Evolutionary conservation across 2,113 vertebrate species (phyloP).

Genomic region (Phrynosoma platyrhinos): DNA sequence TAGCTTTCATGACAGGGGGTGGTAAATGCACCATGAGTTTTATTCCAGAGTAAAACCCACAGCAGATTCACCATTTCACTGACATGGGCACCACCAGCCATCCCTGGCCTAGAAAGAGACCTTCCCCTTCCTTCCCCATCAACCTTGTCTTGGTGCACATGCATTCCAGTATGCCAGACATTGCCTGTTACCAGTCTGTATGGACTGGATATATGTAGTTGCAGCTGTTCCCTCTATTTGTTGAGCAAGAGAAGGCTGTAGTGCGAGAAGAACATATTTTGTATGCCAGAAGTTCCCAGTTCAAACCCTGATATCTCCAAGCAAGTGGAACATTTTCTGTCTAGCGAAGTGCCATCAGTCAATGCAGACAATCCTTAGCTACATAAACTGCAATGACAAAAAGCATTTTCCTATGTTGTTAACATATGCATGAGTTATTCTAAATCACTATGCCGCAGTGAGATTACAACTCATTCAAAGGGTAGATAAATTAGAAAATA

Average conservation of each 20-base stretch:
- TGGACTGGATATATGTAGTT: neutral
- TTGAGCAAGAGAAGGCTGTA: neutral
- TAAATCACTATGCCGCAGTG: too few relatives aligned
- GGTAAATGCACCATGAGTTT: too few relatives aligned
- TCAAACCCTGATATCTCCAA: neutral
- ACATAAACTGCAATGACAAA: neutral
- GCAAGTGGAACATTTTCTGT: neutral
- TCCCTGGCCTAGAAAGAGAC: too few relatives aligned
- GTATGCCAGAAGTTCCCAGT: neutral
- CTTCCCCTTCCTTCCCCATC: neutral
- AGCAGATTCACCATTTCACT: too few relatives aligned
- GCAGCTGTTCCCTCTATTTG: neutral
- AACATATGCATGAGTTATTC: too few relatives aligned
- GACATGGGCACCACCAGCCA: too few relatives aligned
- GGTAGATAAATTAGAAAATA: too few relatives aligned
- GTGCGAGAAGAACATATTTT: neutral
- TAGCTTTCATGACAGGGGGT: too few relatives aligned
- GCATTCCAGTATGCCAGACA: neutral
- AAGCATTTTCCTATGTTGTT: too few relatives aligned
- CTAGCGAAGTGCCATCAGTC: neutral
- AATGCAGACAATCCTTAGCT: neutral
- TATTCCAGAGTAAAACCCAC: too few relatives aligned
- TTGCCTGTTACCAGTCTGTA: neutral
- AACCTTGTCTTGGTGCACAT: neutral
- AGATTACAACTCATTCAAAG: too few relatives aligned